These are phyloP conservation scores for Copidosoma aretas DNA, from an alignment of 2,888 invertebrate species.

Conservation along the genomic window DNA sequence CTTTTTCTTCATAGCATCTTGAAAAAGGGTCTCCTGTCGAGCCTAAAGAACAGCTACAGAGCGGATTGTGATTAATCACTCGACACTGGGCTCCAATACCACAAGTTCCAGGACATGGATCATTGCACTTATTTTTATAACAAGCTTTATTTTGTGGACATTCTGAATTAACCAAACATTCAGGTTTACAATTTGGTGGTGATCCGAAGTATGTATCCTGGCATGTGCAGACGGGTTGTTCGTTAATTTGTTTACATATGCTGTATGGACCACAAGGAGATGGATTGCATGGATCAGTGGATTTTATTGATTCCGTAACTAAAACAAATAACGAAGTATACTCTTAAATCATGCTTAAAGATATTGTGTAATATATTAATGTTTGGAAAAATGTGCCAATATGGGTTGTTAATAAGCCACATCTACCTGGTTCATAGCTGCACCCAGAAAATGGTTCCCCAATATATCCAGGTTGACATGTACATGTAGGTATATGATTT, in stretches of 20 bases:
- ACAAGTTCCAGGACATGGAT: constrained; percentile 84
- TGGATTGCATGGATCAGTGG: constrained; percentile 73
- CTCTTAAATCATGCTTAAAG: background rate
- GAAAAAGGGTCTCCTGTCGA: constrained; percentile 83
- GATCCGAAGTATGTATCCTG: constrained; percentile 74
- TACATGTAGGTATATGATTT: constrained; percentile 87
- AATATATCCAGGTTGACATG: constrained; percentile 74
- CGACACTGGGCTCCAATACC: constrained; percentile 79
- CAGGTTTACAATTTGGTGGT: constrained; percentile 83
- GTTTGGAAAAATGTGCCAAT: background rate
- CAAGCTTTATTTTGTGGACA: constrained; percentile 82
- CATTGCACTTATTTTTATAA: constrained; percentile 80
- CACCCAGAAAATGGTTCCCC: constrained; percentile 77
- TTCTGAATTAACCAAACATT: constrained; percentile 83
- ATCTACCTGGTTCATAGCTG: constrained; percentile 41
- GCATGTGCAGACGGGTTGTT: constrained; percentile 80
- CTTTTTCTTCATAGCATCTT: constrained; percentile 70
- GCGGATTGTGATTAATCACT: constrained; percentile 82
- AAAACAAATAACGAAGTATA: background rate
- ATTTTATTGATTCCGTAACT: constrained; percentile 47
- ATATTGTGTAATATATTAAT: background rate
- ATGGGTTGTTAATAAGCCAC: too few relatives aligned
- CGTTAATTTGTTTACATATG: constrained; percentile 75
- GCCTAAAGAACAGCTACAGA: constrained; percentile 77
- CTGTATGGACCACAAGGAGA: constrained; percentile 84